Base-by-base conservation (phyloP, 2,113 vertebrate species). In the Thamnophis sirtalis region DNA sequence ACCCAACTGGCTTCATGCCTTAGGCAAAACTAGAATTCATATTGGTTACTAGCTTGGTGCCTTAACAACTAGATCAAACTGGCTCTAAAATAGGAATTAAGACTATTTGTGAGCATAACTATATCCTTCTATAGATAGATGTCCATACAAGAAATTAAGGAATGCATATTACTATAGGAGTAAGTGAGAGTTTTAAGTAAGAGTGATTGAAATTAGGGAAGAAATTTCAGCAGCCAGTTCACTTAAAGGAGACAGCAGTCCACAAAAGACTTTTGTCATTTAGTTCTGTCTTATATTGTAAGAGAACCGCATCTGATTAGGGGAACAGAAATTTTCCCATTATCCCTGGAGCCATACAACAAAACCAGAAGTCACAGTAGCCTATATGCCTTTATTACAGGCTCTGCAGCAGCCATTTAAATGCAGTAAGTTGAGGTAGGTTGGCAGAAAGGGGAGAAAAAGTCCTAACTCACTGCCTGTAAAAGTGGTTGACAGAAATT, bases 401-500 rank as follows among this genome's bases (percentile, higher is more conserved):
- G 1, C 85, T 55, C 73, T 49, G 55, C 0, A 21, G 9, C 24
- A 51, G 92, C 90, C 95, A 96, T 63, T 24, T 48, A 89, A 87
- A 92, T 89, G 2, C 55, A 55, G 38, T 58, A 91, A 68, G 89
- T 28, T 63, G n/a, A 94, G 54, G 94, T 80, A 84, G 89, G 26
- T 89, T 94, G 8, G 88, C 88, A 21, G 33, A 89, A 22, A 15
- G 90, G 21, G 94, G 0, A 55, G 56, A 33, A 55, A 93, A 94
- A 89, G 19, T 50, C 91, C 95, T 95, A 94, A 96, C 38, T 94
- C 56, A 87, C 68, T 94, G 68, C 53, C 26, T 63, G 49, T 93
- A 91, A 94, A 95, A 93, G 56, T 13, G 73, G 13, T 92, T 95
- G 86, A 93, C 87, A 92, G n/a, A 92, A 88, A 91, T 88, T 94